These are phyloP conservation scores for Allygus modestus DNA, from an alignment of 2,888 invertebrate genomes.

Conservation along the genomic window DNA sequence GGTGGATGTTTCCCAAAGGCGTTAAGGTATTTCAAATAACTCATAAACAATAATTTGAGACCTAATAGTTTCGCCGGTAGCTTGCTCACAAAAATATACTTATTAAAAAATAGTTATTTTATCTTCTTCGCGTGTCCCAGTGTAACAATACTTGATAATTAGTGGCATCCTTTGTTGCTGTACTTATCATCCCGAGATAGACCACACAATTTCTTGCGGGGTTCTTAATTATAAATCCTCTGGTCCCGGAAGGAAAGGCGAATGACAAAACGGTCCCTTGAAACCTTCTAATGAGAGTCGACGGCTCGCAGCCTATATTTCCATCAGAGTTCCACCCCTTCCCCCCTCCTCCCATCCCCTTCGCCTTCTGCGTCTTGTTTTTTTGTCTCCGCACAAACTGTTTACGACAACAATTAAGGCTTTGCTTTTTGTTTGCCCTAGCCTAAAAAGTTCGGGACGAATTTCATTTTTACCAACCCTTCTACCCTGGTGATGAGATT, in stretches of 20 bases:
- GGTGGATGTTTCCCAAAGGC: too few species aligned
- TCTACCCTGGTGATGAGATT: background rate
- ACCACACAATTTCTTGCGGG: conserved; percentile 4
- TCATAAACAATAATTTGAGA: too few species aligned
- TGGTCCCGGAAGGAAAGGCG: conserved; percentile 26
- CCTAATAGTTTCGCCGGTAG: too few species aligned
- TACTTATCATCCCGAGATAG: background rate
- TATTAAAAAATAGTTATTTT: too few species aligned
- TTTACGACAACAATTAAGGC: conserved; percentile 26
- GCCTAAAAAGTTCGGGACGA: conserved; percentile 33
- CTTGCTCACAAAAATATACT: too few species aligned
- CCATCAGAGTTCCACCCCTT: conserved; percentile 14
- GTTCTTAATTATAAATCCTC: conserved; percentile 20
- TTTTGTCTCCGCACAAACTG: conserved; percentile 9
- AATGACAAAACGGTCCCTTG: conserved; percentile 12
- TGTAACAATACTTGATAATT: too few species aligned
- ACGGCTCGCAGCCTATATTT: conserved; percentile 2
- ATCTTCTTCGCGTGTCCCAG: too few species aligned
- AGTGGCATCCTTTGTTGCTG: background rate
- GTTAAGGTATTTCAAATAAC: too few species aligned
- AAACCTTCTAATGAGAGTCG: background rate
- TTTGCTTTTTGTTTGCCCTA: conserved; percentile 5
- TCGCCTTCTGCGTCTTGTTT: conserved; percentile 2
- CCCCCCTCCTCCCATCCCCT: background rate
- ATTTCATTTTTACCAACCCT: conserved; percentile 2